phyloP scores from a whole-genome alignment of 2,113 vertebrate genomes.

The Notothenia coriiceps region DNA sequence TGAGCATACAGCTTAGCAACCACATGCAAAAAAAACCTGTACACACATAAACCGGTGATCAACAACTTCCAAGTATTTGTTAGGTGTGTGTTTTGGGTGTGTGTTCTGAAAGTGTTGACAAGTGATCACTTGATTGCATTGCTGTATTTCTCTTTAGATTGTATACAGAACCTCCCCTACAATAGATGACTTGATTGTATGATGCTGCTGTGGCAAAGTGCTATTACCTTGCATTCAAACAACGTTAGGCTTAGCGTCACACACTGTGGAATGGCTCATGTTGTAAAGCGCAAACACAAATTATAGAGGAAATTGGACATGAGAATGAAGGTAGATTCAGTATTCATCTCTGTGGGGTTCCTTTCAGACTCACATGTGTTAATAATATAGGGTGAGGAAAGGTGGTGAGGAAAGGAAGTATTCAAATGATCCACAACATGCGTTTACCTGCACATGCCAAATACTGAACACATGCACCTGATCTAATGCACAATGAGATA shows the following conservation, averaged over 20 bases:
- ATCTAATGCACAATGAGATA: background rate
- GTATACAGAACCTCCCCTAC: conserved; percentile 56
- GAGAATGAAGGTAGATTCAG: background rate
- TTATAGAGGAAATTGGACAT: background rate
- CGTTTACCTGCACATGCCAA: conserved; percentile 13
- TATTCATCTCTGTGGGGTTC: conserved; percentile 23
- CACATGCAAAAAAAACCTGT: conserved; percentile 60
- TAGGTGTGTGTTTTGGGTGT: conserved; percentile 33
- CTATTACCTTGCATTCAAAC: conserved; percentile 30
- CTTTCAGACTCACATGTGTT: conserved; percentile 10
- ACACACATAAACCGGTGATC: conserved; percentile 27
- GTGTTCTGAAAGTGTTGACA: conserved; percentile 59
- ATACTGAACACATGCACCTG: conserved; percentile 25
- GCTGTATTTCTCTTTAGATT: conserved; percentile 53
- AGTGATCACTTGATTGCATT: conserved; percentile 61
- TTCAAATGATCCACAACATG: conserved; percentile 10
- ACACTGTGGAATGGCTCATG: background rate
- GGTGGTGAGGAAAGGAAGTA: background rate
- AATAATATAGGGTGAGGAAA: conserved; percentile 5
- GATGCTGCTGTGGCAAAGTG: conserved; percentile 9
- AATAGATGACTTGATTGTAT: conserved; percentile 27
- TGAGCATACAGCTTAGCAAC: conserved; percentile 76
- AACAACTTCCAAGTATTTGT: conserved; percentile 65
- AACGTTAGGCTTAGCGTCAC: background rate
- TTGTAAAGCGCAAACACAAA: background rate